These are phyloP conservation scores for Enteromius paludinosus DNA, from an alignment of 2,797 vertebrate species.

Conservation along the genomic window DNA sequence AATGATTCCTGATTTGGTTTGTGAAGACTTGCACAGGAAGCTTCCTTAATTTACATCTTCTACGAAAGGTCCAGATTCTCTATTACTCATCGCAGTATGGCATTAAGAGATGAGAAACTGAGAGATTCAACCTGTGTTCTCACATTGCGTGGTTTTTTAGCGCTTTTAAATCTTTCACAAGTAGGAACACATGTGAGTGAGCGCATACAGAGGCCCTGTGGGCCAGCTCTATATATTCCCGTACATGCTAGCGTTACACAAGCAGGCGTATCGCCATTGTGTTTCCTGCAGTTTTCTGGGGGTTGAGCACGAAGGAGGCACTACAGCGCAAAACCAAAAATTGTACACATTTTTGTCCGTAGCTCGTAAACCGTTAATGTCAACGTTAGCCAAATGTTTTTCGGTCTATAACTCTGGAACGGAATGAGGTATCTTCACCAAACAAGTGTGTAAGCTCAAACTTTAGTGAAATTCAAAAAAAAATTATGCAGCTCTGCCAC, in stretches of 20 bases:
- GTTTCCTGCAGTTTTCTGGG: conserved; percentile 13
- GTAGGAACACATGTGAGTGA: not conserved
- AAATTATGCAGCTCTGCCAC: no score
- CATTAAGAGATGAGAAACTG: conserved; percentile 3
- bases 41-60: conserved; percentile 36
- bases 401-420: no score
- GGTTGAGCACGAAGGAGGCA: no score
- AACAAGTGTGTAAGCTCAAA: no score
- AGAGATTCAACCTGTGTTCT: conserved; percentile 20
- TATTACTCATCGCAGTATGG: conserved; percentile 8
- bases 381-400: no score
- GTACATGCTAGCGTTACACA: not conserved
- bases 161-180: conserved; percentile 5
- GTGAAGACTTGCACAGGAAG: conserved; percentile 10
- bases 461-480: no score
- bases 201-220: conserved; percentile 2
- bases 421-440: no score
- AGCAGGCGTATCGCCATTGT: conserved; percentile 1
- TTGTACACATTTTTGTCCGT: no score
- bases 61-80: conserved; percentile 1
- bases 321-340: no score
- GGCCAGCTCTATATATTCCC: conserved; percentile 21
- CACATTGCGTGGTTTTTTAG: not conserved
- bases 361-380: no score
- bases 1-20: not conserved